Base-by-base conservation (phyloP, 2,888 invertebrate species). In the Euplexia lucipara region DNA sequence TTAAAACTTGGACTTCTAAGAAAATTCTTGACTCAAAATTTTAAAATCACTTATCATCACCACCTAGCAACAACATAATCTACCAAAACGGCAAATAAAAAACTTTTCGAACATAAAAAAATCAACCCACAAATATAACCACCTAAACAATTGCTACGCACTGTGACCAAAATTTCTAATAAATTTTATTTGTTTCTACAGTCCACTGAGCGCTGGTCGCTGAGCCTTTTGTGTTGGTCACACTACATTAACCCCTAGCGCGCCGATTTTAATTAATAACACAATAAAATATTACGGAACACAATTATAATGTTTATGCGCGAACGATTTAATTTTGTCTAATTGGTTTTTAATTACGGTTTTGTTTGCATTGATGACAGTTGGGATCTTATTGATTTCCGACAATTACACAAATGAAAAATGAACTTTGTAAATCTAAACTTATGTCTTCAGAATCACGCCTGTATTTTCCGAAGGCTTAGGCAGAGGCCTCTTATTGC, bases 231-330 rank as follows among this genome's bases (percentile, higher is more conserved):
- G 75, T 77, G 52, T 48, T 67, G 64, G 74, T 60, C 59, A 70
- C 77, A 72, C 68, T 65, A 77, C 81, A 81, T 81, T 77, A 48
- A 77, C 77, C 62, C 60, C 37, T 51, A 44, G 49, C 44, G 20
- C 14, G 48, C 69, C 74, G 42, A 66, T 70, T 79, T 73, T 80
- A 80, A 79, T 79, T 77, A 79, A 77, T 72, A 77, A 56, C 66
- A 62, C 69, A 71, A 75, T 75, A 81, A 68, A 67, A 66, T 64
- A 60, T 74, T 70, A 68, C 48, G 37, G 16, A 7, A 63, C 41
- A 58, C 48, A 65, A 76, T 79, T 76, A 74, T 68, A 41, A 18
- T 45, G 49, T 70, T 68, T 64, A 42, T 45, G 62, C 59, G 16
- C 39, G 47, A 62, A 48, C 60, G 53, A 60, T 62, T 58, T 51